Conservation (phyloP, 2,113 vertebrate species). For the Gallinago undulata region DNA sequence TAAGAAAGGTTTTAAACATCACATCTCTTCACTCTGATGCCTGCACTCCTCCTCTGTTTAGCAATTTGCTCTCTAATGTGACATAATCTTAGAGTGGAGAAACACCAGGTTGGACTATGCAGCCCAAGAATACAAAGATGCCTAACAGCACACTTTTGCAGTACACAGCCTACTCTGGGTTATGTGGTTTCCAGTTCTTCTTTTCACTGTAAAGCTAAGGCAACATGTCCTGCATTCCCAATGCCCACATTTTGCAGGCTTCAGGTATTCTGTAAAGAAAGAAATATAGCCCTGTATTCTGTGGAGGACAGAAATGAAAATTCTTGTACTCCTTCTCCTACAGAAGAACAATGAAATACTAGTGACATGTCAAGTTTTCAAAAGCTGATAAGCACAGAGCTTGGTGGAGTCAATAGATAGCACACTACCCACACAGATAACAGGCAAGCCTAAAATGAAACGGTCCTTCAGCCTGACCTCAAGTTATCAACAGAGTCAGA, state of each 20-base stretch:
- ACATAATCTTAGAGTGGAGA: not conserved
- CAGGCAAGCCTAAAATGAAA: not conserved
- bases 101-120: not conserved
- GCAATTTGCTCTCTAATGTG: not conserved
- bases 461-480: not conserved
- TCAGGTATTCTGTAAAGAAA: not conserved
- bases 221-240: not conserved
- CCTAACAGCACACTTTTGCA: not conserved
- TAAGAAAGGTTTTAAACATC: not conserved
- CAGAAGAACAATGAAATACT: not conserved
- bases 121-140: not conserved
- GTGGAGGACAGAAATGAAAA: not conserved
- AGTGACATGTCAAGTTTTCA: not conserved
- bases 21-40: not conserved
- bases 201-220: not conserved
- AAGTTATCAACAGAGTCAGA: not conserved
- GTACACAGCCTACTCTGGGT: not conserved
- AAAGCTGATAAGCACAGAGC: not conserved
- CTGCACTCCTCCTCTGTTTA: rapidly evolving
- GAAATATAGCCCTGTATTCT: not conserved
- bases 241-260: not conserved
- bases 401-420: not conserved
- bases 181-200: not conserved
- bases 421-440: not conserved
- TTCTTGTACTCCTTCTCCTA: not conserved